Evolutionary conservation across 2,888 invertebrate species (phyloP), one percentile per base, ranked within the genome.

Genomic region (Lasius fuliginosus): DNA sequence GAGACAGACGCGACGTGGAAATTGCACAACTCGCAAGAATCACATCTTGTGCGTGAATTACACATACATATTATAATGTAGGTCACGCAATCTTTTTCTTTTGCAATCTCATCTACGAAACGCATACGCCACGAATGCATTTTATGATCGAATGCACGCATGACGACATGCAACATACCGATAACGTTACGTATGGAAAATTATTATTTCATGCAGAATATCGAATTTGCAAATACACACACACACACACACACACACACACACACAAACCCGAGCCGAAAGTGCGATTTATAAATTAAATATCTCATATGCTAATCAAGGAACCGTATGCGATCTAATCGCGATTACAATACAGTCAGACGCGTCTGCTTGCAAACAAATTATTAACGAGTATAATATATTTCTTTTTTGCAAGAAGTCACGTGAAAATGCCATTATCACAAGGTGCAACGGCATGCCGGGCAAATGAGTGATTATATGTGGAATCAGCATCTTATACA

Each of bases 381-480:
- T 64, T 36, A 62, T 33, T 62, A 11, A 18, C 15, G 0, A 53
- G 5, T 46, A 42, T 42, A 49, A 6, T 49, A n/a, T 46, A 36
- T 4, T 6, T 33, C 8, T 30, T 40, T 33, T 46, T 18, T 8
- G 15, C 27, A 1, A 67, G 6, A 12, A 56, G 27, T 36, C 15
- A 79, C 42, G 33, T 60, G 33, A 73, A 73, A 49, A 81, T 73
- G 3, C 9, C 15, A 81, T 49, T 46, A 81, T 27, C 33, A 60
- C 60, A 73, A 23, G 60, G 12, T 27, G 71, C 15, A 60, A 46
- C 68, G 46, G 56, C 53, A n/a, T 69, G 49, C 58, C 82, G n/a
- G 49, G n/a, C 42, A 76, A 81, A 82, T 82, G 58, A 87, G 42
- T 76, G 69, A 81, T 65, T 87, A 75, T 73, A 71, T 23, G 18